Conservation (phyloP, 2,113 vertebrate species). For the Pluvianellus socialis region DNA sequence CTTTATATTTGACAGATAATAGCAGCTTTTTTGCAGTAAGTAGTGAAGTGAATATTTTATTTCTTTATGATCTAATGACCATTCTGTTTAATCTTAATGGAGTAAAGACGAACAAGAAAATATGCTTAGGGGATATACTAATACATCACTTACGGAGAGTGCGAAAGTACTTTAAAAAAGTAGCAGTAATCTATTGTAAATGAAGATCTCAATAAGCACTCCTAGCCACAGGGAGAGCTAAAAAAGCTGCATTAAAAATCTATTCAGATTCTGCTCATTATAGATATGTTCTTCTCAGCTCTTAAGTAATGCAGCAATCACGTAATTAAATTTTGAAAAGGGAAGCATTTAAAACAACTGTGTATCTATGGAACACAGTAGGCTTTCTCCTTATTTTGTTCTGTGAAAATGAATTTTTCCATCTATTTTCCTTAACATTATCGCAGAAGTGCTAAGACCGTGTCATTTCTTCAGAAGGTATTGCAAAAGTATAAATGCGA, state of each 20-base stretch:
- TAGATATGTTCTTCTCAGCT: constrained; percentile 18
- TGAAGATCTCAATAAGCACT: constrained; percentile 44
- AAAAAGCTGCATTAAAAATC: constrained; percentile 26
- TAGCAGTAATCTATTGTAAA: constrained; percentile 43
- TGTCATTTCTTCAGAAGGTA: not conserved
- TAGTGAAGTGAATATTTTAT: constrained; percentile 53
- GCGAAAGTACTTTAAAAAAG: constrained; percentile 45
- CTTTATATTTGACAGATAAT: constrained; percentile 64
- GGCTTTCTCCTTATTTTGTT: not conserved
- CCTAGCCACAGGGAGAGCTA: constrained; percentile 32
- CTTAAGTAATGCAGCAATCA: constrained; percentile 48
- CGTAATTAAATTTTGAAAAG: constrained; percentile 47
- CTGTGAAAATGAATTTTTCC: not conserved
- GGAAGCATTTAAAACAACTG: constrained; percentile 10
- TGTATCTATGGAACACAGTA: not conserved
- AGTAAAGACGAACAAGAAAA: constrained; percentile 44
- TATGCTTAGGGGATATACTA: constrained; percentile 45
- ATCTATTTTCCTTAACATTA: not conserved
- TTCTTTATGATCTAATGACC: constrained; percentile 67
- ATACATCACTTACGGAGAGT: constrained; percentile 51
- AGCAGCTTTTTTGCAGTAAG: constrained; percentile 37
- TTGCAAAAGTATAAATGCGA: not conserved
- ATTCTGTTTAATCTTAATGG: constrained; percentile 57
- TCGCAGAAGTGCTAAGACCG: not conserved
- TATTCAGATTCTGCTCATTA: constrained; percentile 38